Base-by-base conservation (phyloP, 2,888 invertebrate species). In the Schizaphis graminum region DNA sequence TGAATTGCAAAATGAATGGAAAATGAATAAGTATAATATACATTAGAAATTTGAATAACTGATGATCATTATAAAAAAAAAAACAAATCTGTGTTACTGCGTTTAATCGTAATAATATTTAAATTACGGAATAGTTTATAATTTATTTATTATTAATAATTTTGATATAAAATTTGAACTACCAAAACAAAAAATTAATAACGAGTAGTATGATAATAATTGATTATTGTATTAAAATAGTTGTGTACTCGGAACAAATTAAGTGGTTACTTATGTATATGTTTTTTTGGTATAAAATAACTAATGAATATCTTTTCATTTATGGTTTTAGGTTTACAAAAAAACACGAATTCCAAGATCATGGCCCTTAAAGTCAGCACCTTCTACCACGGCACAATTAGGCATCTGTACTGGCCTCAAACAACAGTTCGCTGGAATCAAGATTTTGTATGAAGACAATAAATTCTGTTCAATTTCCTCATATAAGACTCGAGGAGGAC, bases 371-470 rank as follows among this genome's bases (percentile, higher is more conserved):
- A 94, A 91, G 85, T 86, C 28, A n/a, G 56, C 85, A 90, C 85
- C 61, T 91, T 91, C 24, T 84, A 91, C 61, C 90, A 86, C n/a
- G 85, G 94, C 44, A 85, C 89, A 16, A 56, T 93, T 26, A 94
- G 94, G 94, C 94, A 94, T 94, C 94, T 53, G 61, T 91, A 94
- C 49, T 94, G 94, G 94, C 94, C 94, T 94, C 94, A 86, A 86
- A 94, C 94, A 28, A 94, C 94, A 47, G 94, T 94, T 28, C 94
- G 94, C n/a, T 94, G 94, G 94, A 94, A 41, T 11, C 94, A 49
- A 91, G 47, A 84, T 84, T 86, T 28, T 16, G 56, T 11, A 49
- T 85, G 84, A 89, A 89, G 84, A 90, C 89, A 61, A 86, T 57
- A 61, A 49, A 61, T 85, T 89, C 61, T 47, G 85, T 90, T 90